These are phyloP conservation scores for Troides aeacus DNA, from an alignment of 2,888 invertebrate genomes.

Conservation along the genomic window DNA sequence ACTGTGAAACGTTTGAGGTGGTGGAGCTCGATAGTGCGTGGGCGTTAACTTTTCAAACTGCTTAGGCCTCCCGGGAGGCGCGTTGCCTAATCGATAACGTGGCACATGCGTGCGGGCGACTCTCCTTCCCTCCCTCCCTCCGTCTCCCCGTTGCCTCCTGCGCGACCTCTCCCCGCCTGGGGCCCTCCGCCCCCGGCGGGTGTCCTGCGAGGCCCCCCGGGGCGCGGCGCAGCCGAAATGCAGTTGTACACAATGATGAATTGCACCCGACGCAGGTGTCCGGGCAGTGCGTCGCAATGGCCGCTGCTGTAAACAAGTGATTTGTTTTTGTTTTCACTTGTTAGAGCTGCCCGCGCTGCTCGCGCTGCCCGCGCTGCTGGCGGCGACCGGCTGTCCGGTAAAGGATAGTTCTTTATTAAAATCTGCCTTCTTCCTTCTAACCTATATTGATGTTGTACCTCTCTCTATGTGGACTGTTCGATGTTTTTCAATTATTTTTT, in stretches of 20 bases:
- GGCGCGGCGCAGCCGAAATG: constrained; percentile 13
- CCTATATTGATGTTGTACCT: background rate
- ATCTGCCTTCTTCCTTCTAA: background rate
- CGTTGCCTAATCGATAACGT: constrained; percentile 36
- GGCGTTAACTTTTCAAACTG: constrained; percentile 8
- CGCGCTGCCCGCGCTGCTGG: background rate
- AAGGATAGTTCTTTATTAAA: constrained; percentile 4
- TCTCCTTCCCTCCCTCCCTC: constrained; percentile 18
- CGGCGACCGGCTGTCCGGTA: constrained; percentile 9
- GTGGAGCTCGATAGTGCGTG: background rate
- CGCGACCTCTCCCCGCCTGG: background rate
- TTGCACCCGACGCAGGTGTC: constrained; percentile 27
- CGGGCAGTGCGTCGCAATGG: background rate
- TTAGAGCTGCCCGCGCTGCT: background rate
- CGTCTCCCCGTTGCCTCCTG: too few relatives aligned
- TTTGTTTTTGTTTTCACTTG: constrained; percentile 1
- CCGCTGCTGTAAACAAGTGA: constrained; percentile 9
- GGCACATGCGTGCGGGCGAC: constrained; percentile 34
- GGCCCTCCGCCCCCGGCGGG: constrained; percentile 12
- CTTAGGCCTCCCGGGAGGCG: constrained; percentile 22
- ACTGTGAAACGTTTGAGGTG: too few relatives aligned
- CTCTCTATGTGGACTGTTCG: background rate
- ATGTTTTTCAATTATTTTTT: background rate
- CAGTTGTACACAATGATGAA: constrained; percentile 33
- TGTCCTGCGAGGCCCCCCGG: constrained; percentile 44